Evolutionary conservation across 2,797 vertebrate genomes (phyloP), one percentile per base, ranked within the genome.

Genomic region (Chelonia mydas): DNA sequence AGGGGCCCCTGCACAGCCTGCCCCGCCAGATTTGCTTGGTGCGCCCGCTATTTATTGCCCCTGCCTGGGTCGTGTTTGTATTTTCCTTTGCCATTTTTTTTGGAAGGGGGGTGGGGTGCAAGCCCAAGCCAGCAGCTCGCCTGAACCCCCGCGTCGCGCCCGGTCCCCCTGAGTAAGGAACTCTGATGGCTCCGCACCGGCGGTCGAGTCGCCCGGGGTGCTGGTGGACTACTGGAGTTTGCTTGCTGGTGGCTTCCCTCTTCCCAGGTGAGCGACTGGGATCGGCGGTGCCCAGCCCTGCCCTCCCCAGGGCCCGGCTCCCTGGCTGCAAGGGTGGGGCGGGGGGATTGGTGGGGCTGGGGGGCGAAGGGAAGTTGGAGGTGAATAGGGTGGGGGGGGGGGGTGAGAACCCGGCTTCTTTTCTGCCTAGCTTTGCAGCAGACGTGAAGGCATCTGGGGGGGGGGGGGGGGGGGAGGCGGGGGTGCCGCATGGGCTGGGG

Each of bases 141-240:
- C 72, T 47, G 57, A 5, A 9, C 54, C 91, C 81, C 91, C 79
- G 86, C 92, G 91, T 76, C 54, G 23, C 54, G 4, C 2, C 54
- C 54, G 3, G 21, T 1, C 49, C 81, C 79, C 81, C 59, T 86
- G 50, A 87, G 12, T 7, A 7, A 94, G 94, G 94, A 54, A 88
- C 96, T 96, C 98, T 96, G 94, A 98, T 98, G 98, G 98, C 98
- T 95, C 97, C 96, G 92, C 96, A 86, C 96, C 96, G 81, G 97
- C 97, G 93, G 81, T 87, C 96, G 94, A 93, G 97, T 96, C 97
- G 96, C 94, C 96, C 93, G 72, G 97, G 97, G 97, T 95, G 97
- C 97, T 97, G 98, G 84, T 98, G 98, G 98, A 96, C 97, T 96
- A 96, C 98, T 33, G 97, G 97, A 83, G 94, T 98, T 83, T 97